A percentile compares a stretch with the other conserved stretches of the same genome.
Conservation (phyloP, 2,888 invertebrate species). For the Neria commutata region DNA sequence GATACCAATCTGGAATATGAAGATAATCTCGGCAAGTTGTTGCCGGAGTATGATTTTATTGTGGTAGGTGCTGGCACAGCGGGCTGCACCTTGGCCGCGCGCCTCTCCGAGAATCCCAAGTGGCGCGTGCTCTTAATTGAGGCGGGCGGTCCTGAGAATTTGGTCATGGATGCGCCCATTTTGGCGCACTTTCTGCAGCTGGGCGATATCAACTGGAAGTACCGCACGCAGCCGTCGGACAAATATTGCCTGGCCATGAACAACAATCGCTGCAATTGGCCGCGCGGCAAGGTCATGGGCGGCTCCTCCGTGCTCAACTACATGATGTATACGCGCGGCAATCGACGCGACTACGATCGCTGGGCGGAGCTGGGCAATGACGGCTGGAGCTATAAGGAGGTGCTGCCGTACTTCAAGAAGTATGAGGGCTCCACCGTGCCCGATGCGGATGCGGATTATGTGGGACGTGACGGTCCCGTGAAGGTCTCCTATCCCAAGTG, state of each 20-base stretch:
- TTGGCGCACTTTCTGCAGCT: slow-evolving; percentile 74
- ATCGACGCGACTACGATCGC: slow-evolving; percentile 73
- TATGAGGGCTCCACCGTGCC: slow-evolving; percentile 72
- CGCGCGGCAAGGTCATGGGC: slow-evolving; percentile 81
- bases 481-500: slow-evolving; percentile 65
- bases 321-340: slow-evolving; percentile 79
- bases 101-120: slow-evolving; percentile 72
- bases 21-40: slow-evolving; percentile 40
- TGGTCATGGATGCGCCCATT: slow-evolving; percentile 75
- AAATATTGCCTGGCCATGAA: slow-evolving; percentile 75
- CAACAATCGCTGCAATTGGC: slow-evolving; percentile 76
- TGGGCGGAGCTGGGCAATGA: slow-evolving; percentile 75
- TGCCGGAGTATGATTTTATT: slow-evolving; percentile 73
- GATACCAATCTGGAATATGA: slow-evolving; percentile 44
- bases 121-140: slow-evolving; percentile 73
- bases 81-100: slow-evolving; percentile 76
- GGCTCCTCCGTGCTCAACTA: slow-evolving; percentile 81
- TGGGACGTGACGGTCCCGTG: slow-evolving; percentile 65
- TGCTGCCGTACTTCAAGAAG: slow-evolving; percentile 78
- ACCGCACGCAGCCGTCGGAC: slow-evolving; percentile 76
- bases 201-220: slow-evolving; percentile 77
- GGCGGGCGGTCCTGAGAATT: slow-evolving; percentile 74
- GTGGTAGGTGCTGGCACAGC: slow-evolving; percentile 82
- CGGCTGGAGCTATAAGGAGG: slow-evolving; percentile 75
- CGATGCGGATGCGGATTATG: slow-evolving; percentile 59